Base-by-base conservation (phyloP, 2,113 vertebrate species). In the Macaca fascicularis region DNA sequence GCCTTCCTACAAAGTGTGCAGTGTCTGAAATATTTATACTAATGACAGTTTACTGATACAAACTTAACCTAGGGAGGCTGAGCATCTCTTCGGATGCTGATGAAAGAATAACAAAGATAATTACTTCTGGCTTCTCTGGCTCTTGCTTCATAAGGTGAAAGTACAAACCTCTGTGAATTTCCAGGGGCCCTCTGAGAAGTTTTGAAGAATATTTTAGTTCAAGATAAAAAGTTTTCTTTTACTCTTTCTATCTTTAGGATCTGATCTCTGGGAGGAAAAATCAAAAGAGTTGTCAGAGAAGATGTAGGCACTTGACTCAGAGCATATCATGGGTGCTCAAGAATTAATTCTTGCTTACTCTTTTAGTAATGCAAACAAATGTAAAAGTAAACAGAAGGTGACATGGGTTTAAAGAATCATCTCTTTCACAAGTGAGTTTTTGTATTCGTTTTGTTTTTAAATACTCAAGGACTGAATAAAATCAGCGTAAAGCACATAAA, bases 171-270 rank as follows among this genome's bases (percentile, higher is more conserved):
- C 74, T 59, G 40, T 81, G 67, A 93, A 45, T 70, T 93, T 87
- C 9, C 12, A 30, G 48, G 38, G 48, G 0, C n/a, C 48, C 43
- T 69, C 48, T 76, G 70, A 69, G 32, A 82, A 20, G 22, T 61
- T 93, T 38, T 48, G 50, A 61, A 76, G 55, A 59, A 74, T 8
- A 6, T 86, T 76, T 89, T 75, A 20, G 7, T 27, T 59, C 55
- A 78, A 79, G 76, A 55, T 70, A 70, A 45, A 69, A 93, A 57
- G 23, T n/a, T 93, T 95, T 59, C 13, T 87, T 93, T 87, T 45
- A n/a, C 25, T 59, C 5, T 90, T 87, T 90, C 67, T 70, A 23
- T 75, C 78, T 23, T 90, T 81, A 93, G 82, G 81, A 93, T 82
- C 76, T 70, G 27, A 69, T n/a, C 27, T 87, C 38, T 38, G 59